phyloP scores from a whole-genome alignment of 1,140 invertebrate species.

The Leptopilina boulardi region DNA sequence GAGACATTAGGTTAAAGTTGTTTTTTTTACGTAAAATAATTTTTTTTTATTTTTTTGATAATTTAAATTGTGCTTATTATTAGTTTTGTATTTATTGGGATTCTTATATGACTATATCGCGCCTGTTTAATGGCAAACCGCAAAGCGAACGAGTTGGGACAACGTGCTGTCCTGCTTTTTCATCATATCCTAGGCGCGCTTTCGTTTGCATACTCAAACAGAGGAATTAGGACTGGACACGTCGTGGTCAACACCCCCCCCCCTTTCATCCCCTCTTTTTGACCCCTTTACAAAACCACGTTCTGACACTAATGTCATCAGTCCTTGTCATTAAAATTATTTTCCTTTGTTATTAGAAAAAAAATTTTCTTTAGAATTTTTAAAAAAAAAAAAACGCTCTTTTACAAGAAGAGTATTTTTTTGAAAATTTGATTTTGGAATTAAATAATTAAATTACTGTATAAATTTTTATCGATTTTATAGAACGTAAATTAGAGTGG shows the following conservation, averaged over 20 bases:
- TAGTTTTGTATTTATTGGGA: not conserved
- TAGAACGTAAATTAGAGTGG: too few relatives aligned
- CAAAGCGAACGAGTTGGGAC: conserved; percentile 14
- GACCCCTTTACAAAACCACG: not conserved
- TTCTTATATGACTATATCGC: conserved; percentile 18
- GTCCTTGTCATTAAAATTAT: not conserved
- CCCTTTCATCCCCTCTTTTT: too few relatives aligned
- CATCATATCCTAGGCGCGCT: conserved; percentile 38
- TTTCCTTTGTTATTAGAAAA: not conserved
- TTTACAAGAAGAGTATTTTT: too few relatives aligned
- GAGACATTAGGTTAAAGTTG: too few relatives aligned
- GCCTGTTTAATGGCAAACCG: conserved; percentile 23
- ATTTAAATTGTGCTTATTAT: not conserved
- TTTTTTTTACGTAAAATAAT: too few relatives aligned
- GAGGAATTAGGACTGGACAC: conserved; percentile 57
- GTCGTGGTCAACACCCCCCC: conserved; percentile 40
- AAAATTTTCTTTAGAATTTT: too few relatives aligned
- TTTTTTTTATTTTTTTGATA: too few relatives aligned
- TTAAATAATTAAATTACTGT: too few relatives aligned
- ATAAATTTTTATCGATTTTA: too few relatives aligned
- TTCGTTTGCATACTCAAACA: conserved; percentile 69
- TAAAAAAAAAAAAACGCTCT: too few relatives aligned
- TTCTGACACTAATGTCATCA: not conserved
- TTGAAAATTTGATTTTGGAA: too few relatives aligned
- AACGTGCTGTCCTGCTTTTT: conserved; percentile 9